Evolutionary conservation across 1,140 invertebrate species (phyloP).

Genomic region (Trinorchestia longiramus): DNA sequence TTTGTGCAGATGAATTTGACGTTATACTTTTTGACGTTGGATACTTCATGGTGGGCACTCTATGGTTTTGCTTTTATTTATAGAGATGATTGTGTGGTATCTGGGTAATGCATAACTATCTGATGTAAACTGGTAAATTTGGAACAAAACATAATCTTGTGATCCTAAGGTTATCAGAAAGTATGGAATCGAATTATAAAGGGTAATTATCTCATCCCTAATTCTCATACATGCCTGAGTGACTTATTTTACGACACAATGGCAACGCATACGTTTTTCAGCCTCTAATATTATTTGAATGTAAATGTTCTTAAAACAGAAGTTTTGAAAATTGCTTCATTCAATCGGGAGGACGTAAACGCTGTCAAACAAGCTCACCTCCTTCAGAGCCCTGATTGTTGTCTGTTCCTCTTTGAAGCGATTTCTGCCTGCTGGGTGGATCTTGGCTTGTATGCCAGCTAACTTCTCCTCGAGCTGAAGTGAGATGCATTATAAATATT

Average conservation of each 20-base stretch:
- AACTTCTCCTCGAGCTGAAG: conserved; percentile 4
- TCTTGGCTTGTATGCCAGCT: neutral
- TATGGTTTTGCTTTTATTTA: neutral
- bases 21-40: neutral
- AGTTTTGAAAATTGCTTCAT: no score
- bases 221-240: neutral
- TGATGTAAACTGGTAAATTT: neutral
- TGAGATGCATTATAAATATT: neutral
- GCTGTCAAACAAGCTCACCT: neutral
- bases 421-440: neutral
- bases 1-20: neutral
- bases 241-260: neutral
- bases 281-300: neutral
- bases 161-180: neutral
- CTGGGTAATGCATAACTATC: neutral
- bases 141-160: neutral
- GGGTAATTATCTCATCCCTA: neutral
- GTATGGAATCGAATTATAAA: neutral
- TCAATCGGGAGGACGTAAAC: neutral
- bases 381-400: neutral
- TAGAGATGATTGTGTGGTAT: neutral
- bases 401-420: neutral
- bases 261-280: neutral
- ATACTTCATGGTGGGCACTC: neutral
- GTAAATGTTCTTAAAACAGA: no score